Evolutionary conservation across 2,797 vertebrate genomes (phyloP).

Genomic region (Amniataba percoides): DNA sequence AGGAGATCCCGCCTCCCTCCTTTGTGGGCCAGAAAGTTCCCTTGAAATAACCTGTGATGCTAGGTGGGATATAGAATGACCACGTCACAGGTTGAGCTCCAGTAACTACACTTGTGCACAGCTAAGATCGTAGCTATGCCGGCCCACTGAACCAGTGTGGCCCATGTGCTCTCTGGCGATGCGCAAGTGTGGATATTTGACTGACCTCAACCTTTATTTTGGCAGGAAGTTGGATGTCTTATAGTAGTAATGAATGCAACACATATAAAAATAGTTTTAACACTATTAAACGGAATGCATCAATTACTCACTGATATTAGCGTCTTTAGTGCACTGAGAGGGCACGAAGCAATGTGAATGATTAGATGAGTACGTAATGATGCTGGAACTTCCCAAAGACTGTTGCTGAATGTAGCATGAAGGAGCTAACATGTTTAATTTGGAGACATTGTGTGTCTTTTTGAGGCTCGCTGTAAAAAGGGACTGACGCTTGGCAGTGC

Average conservation of each 20-base stretch:
- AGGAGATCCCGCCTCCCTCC: constrained; percentile 68
- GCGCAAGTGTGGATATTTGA: constrained; percentile 50
- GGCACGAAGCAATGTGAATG: constrained; percentile 34
- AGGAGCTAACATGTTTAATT: constrained; percentile 56
- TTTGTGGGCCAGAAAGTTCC: constrained; percentile 74
- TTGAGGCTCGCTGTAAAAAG: constrained; percentile 47
- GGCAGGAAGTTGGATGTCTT: constrained; percentile 13
- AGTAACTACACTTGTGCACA: constrained; percentile 32
- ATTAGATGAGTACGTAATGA: constrained; percentile 48
- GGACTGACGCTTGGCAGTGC: constrained; percentile 64
- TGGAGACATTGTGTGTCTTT: constrained; percentile 65
- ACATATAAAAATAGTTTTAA: constrained; percentile 24
- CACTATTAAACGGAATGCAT: neutral
- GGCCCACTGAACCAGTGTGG: constrained; percentile 73
- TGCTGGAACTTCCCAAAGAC: constrained; percentile 49
- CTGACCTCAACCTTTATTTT: constrained; percentile 49
- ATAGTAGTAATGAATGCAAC: constrained; percentile 19
- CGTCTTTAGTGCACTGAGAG: constrained; percentile 29
- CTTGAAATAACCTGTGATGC: constrained; percentile 31
- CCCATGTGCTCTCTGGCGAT: constrained; percentile 78
- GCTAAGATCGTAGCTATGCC: constrained; percentile 76
- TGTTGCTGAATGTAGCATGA: constrained; percentile 47
- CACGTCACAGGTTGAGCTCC: constrained; percentile 34
- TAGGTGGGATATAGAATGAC: constrained; percentile 13
- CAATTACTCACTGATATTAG: constrained; percentile 27